Evolutionary conservation across 2,113 vertebrate genomes (phyloP), one percentile per base, ranked within the genome.

Genomic region (Barbus barbus): DNA sequence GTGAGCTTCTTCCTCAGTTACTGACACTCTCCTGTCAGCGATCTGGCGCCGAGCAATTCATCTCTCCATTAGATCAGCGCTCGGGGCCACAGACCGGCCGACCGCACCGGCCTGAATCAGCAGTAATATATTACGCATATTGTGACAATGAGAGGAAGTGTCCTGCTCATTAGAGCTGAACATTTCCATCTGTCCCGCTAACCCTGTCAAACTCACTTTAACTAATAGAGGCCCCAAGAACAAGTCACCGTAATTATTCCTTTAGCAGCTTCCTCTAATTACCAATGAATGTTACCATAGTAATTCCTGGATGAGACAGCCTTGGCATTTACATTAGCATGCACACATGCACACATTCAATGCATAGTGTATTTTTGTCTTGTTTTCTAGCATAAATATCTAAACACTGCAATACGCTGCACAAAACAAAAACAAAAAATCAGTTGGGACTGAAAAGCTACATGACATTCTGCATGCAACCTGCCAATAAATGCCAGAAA

Each of bases 141-240:
- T 56, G 48, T 12, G 28, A 16, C 9, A 53, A 38, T 24, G 22
- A 77, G 20, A 33, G 5, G 4, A 76, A 13, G 14, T 9, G 26
- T 77, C 22, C 75, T 56, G 48, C 51, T 77, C 75, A 38, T 77
- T 36, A 77, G 31, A 77, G 28, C 20, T 6, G 16, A 77, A 77
- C 33, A 13, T 58, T 58, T 77, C 75, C 22, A n/a, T 77, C 75
- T 51, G 46, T 76, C 46, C 73, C 16, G 26, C 46, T 53, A 33
- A 53, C 73, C 46, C 72, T 76, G 75, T 38, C 75, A 58, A 24
- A 77, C 20, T 77, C 28, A 77, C 48, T 77, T 77, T 13, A 58
- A 20, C 51, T 53, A 36, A 56, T 26, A 22, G 7, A 6, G 26
- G 20, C 26, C 51, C 1, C 2, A 28, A 76, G 48, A 56, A 33